phyloP scores from a whole-genome alignment of 2,797 vertebrate species.

The Rhyacichthys aspro region DNA sequence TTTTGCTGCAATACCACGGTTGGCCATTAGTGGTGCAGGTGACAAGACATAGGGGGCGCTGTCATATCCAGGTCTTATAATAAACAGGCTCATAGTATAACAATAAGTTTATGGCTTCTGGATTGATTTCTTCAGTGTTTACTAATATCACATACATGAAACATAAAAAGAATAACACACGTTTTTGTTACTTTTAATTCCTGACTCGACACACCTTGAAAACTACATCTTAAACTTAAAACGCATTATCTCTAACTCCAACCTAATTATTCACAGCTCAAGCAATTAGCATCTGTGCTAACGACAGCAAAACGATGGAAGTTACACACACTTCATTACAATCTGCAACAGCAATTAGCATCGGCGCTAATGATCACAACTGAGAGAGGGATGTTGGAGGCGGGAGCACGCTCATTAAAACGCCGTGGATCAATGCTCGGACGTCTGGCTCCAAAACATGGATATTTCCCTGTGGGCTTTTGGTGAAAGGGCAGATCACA shows the following conservation, averaged over 20 bases:
- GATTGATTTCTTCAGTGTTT: too few species aligned
- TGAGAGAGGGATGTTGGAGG: constrained; percentile 7
- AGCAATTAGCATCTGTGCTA: constrained; percentile 54
- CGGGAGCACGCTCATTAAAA: constrained; percentile 5
- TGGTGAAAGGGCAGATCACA: neutral
- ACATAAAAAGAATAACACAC: too few species aligned
- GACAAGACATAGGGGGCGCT: too few species aligned
- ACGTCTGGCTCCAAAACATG: constrained; percentile 1
- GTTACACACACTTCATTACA: constrained; percentile 35
- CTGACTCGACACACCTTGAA: too few species aligned
- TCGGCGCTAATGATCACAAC: constrained; percentile 21
- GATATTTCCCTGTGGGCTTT: constrained; percentile 1
- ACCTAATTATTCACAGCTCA: constrained; percentile 35
- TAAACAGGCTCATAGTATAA: too few species aligned
- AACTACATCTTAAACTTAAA: too few species aligned
- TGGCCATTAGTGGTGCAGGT: too few species aligned
- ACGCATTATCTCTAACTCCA: neutral
- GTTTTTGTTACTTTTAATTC: too few species aligned
- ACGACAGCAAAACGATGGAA: constrained; percentile 48
- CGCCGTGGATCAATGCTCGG: constrained; percentile 3
- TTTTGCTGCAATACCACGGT: too few species aligned
- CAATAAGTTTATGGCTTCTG: too few species aligned
- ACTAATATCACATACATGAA: too few species aligned
- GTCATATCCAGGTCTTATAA: too few species aligned
- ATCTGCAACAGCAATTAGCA: constrained; percentile 47